phyloP scores from a whole-genome alignment of 2,113 vertebrate species.

The Elachura formosa region DNA sequence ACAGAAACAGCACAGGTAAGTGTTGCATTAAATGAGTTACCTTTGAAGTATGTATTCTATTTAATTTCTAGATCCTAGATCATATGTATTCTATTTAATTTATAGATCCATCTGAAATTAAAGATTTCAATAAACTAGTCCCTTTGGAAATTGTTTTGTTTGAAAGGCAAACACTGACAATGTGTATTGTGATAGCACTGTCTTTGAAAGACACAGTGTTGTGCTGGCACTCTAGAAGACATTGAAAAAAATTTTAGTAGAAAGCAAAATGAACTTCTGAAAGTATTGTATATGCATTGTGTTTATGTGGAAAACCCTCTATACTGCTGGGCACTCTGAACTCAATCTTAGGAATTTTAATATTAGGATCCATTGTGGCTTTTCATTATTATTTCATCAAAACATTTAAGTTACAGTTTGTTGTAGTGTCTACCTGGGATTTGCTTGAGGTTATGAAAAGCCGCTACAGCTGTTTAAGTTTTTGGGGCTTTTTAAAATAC shows the following conservation, averaged over 20 bases:
- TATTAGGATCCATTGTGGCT: neutral
- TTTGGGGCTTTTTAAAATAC: neutral
- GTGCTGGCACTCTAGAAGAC: neutral
- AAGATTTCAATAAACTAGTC: neutral
- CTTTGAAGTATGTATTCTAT: neutral
- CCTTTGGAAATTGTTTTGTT: neutral
- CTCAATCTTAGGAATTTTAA: neutral
- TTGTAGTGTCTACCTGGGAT: neutral
- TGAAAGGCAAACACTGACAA: neutral
- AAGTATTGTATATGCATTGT: neutral
- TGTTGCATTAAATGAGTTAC: neutral
- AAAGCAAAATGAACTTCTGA: neutral
- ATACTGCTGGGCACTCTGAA: neutral
- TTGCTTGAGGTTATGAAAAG: neutral
- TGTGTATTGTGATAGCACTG: neutral
- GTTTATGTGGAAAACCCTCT: neutral
- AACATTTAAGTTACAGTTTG: neutral
- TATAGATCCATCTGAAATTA: neutral
- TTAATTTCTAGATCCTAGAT: no score
- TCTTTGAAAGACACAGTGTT: neutral
- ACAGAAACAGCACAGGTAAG: slow-evolving; percentile 92
- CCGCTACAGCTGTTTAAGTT: neutral
- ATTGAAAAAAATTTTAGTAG: neutral
- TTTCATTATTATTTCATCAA: neutral
- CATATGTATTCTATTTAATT: neutral